Evolutionary conservation across 2,797 vertebrate species (phyloP), one percentile per base, ranked within the genome.

Genomic region (Diglossa cyanea): DNA sequence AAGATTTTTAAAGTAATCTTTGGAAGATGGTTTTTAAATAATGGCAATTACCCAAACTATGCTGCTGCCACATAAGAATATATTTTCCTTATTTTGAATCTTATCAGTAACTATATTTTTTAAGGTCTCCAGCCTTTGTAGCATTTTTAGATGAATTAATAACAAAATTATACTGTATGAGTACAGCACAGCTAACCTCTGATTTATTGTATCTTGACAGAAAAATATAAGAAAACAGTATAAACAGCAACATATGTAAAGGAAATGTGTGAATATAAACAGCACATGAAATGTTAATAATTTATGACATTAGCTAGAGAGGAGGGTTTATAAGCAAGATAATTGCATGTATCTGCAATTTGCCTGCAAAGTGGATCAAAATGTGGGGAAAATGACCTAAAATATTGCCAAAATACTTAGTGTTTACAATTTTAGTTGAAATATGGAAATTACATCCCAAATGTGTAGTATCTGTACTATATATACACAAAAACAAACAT

Each of bases 191-290:
- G 82, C 28, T 83, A 91, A 88, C 35, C 24, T 37, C 30, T 24
- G 9, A 53, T 77, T 71, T 73, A 91, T 89, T 76, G 55, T 28
- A 17, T 73, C 35, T 86, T 0, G 0, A 33, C 25, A 88, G 65
- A 77, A 17, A 89, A 90, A 93, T 88, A 26, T 35, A 89, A 73
- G 39, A 71, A 92, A 93, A 55, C 33, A 92, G 81, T 57, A 74
- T 80, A 89, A 96, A 93, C 62, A 91, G 72, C 17, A 94, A 77
- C 92, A 94, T 83, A 93, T 90, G 89, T 39, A 93, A 93, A 94
- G 44, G 39, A 76, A 95, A 94, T 83, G 87, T 94, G 82, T 77
- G 79, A 96, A 93, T 51, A 45, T 58, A 91, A 96, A 94, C 89
- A 95, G 50, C 58, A 90, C 45, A 75, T 17, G 31, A 75, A 91